Evolutionary conservation across 2,113 vertebrate species (phyloP).

Genomic region (Microtus ochrogaster): DNA sequence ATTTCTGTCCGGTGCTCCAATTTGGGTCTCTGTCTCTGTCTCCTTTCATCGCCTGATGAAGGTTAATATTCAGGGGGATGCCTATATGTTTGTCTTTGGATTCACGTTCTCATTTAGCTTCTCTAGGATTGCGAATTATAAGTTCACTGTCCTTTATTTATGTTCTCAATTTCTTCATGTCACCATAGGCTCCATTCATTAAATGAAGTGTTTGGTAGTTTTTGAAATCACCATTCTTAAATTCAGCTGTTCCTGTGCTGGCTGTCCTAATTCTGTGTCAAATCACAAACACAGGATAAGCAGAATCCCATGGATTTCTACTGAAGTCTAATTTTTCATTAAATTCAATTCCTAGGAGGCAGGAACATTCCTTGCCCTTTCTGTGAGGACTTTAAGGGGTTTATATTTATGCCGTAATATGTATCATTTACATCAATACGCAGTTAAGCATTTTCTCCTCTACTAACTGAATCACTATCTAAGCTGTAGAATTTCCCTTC

Average conservation of each 20-base stretch:
- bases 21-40: too few species aligned
- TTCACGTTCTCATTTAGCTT: too few species aligned
- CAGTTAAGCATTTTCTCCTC: background rate
- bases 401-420: background rate
- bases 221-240: background rate
- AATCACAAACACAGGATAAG: background rate
- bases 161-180: conserved; percentile 8
- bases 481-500: background rate
- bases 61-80: too few species aligned
- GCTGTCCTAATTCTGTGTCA: background rate
- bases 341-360: conserved; percentile 10
- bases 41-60: too few species aligned
- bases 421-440: background rate
- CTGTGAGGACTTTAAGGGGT: background rate
- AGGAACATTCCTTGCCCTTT: background rate
- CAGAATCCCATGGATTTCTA: background rate
- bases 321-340: background rate
- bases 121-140: too few species aligned
- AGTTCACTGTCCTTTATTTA: too few species aligned
- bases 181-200: background rate
- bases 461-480: background rate
- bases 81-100: too few species aligned
- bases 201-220: background rate
- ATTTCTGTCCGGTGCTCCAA: too few species aligned
- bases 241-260: background rate